Evolutionary conservation across 2,888 invertebrate species (phyloP).

Genomic region (Galeruca laticollis): DNA sequence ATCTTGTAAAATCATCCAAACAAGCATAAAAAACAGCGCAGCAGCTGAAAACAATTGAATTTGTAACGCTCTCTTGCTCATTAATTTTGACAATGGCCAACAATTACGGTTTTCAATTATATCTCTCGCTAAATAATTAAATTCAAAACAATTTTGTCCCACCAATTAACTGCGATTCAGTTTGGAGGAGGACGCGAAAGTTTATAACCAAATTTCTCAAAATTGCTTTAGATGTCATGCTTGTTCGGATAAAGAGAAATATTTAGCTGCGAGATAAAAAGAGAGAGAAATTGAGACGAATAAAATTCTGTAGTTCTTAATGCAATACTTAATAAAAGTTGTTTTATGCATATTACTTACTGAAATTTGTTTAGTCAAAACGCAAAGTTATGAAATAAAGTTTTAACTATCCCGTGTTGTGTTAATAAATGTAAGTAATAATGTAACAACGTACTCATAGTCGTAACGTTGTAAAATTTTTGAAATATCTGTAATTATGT

Average conservation of each 20-base stretch:
- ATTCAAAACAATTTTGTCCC: conserved; percentile 37
- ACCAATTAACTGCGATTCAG: conserved; percentile 31
- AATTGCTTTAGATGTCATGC: conserved; percentile 25
- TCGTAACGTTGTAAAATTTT: too few species aligned
- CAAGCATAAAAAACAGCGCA: conserved; percentile 10
- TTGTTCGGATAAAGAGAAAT: conserved; percentile 17
- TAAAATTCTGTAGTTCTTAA: conserved; percentile 12
- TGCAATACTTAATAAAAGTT: neutral
- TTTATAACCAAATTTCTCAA: conserved; percentile 29
- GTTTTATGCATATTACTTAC: neutral
- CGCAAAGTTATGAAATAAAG: too few species aligned
- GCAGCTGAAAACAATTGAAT: conserved; percentile 30
- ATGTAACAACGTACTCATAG: too few species aligned
- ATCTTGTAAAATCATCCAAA: conserved; percentile 13
- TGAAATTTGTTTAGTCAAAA: too few species aligned
- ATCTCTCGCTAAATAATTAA: conserved; percentile 49
- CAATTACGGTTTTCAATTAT: conserved; percentile 51
- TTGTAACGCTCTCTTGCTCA: conserved; percentile 37
- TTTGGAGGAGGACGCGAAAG: conserved; percentile 26
- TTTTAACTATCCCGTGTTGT: too few species aligned
- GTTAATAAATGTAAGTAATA: too few species aligned
- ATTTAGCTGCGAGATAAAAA: neutral
- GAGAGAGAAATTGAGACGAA: neutral
- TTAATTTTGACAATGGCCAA: conserved; percentile 50
- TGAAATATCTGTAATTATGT: too few species aligned